A percentile compares a stretch with the other conserved stretches of the same genome.
These are phyloP conservation scores for Nyctibius grandis DNA, from an alignment of 2,797 vertebrate species.

Conservation along the genomic window DNA sequence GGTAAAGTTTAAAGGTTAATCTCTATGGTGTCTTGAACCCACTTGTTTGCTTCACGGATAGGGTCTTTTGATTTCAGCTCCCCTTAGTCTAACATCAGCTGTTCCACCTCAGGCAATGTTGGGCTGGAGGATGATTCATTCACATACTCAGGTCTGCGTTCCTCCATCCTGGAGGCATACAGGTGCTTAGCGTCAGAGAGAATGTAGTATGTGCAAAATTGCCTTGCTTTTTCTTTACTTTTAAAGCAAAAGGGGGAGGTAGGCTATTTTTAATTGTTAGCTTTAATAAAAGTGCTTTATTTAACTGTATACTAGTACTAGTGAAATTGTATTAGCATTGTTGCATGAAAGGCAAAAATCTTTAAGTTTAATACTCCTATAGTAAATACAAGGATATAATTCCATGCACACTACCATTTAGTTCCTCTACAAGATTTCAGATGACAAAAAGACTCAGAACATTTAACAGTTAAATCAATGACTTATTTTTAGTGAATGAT, in stretches of 20 bases:
- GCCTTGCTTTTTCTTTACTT: not conserved
- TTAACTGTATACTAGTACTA: not conserved
- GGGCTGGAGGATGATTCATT: not conserved
- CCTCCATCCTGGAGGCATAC: not conserved
- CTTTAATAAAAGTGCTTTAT: not conserved
- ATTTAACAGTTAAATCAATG: not conserved
- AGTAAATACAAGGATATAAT: not conserved
- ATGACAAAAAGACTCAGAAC: not conserved
- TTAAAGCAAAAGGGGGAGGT: not conserved
- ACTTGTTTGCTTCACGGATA: not conserved
- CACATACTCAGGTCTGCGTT: not conserved
- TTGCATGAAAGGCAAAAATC: not conserved
- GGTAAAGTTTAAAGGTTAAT: constrained; percentile 72
- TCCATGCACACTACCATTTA: not conserved
- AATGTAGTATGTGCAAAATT: not conserved
- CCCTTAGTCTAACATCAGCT: not conserved
- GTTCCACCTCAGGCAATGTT: not conserved
- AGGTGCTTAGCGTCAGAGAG: not conserved
- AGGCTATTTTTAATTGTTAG: not conserved
- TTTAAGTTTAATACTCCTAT: not conserved
- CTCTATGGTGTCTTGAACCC: not conserved
- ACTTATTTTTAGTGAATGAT: not conserved
- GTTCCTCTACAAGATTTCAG: not conserved
- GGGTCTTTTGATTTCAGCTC: not conserved
- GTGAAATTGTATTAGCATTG: not conserved